Conservation (phyloP, 2,797 vertebrate species). For the Hephaestus fuliginosus region DNA sequence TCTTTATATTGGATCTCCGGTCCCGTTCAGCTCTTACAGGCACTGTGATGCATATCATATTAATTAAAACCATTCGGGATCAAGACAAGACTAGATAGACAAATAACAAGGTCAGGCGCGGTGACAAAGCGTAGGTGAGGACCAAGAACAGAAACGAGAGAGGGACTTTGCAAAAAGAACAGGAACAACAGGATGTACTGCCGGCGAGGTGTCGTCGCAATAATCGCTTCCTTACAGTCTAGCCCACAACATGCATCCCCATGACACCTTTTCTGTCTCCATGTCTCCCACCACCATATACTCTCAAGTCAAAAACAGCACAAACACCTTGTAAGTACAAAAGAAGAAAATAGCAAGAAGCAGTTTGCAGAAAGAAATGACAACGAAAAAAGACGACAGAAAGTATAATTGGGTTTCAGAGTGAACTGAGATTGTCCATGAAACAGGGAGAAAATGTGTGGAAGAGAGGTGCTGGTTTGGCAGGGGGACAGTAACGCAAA, state of each 20-base stretch:
- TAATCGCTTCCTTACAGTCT: conserved; percentile 2
- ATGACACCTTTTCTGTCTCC: conserved; percentile 19
- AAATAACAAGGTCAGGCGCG: conserved; percentile 1
- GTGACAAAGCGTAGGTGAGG: neutral
- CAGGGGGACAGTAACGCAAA: conserved; percentile 8
- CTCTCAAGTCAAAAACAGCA: conserved; percentile 4
- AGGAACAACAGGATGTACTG: conserved; percentile 35
- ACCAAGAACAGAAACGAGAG: neutral
- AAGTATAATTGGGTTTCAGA: conserved; percentile 46
- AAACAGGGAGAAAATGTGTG: conserved; percentile 9
- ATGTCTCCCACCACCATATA: conserved; percentile 1
- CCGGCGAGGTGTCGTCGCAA: conserved; percentile 1
- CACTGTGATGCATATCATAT: conserved; percentile 25
- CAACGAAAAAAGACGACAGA: conserved; percentile 14
- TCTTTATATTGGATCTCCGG: neutral
- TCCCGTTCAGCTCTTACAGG: conserved; percentile 5
- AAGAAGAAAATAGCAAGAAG: conserved; percentile 17
- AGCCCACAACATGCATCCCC: conserved; percentile 1
- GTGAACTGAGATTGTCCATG: conserved; percentile 11
- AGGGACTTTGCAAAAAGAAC: conserved; percentile 4
- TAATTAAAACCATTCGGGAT: conserved; percentile 30
- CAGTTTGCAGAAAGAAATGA: conserved; percentile 11
- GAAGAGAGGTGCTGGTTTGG: conserved; percentile 24
- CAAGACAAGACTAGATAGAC: conserved; percentile 3
- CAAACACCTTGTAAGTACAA: conserved; percentile 5